A percentile compares a stretch with the other conserved stretches of the same genome.
Conservation (phyloP, 2,113 vertebrate genomes). For the Odontesthes bonariensis region DNA sequence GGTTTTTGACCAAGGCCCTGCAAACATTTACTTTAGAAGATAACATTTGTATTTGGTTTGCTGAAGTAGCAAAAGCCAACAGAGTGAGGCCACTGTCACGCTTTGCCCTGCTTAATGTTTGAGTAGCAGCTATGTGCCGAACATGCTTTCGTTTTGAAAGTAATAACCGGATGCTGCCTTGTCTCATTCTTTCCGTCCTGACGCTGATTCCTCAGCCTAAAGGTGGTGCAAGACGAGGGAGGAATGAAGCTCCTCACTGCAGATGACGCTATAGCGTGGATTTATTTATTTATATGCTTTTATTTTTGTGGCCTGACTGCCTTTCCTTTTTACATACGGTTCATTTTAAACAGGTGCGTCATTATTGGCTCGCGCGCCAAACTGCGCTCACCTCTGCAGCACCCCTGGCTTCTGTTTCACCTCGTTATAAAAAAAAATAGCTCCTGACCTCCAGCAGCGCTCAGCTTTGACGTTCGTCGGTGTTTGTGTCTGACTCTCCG, state of each 20-base stretch:
- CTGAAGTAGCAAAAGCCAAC: background rate
- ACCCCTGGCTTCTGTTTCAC: slow-evolving; percentile 26
- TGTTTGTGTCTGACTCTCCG: slow-evolving; percentile 32
- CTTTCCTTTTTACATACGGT: slow-evolving; percentile 1
- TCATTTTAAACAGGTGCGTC: slow-evolving; percentile 17
- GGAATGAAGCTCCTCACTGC: slow-evolving; percentile 73
- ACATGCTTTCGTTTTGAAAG: slow-evolving; percentile 60
- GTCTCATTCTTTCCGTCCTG: background rate
- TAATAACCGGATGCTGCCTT: background rate
- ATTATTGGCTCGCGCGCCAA: background rate
- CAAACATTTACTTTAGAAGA: background rate
- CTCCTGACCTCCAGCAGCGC: slow-evolving; percentile 32
- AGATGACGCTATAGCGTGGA: slow-evolving; percentile 79
- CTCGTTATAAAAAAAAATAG: slow-evolving; percentile 17
- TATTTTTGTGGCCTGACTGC: slow-evolving; percentile 50
- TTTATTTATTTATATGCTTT: slow-evolving; percentile 79
- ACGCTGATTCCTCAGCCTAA: slow-evolving; percentile 29
- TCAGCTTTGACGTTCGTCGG: slow-evolving; percentile 24
- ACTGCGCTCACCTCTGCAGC: background rate
- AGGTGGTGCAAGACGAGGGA: slow-evolving; percentile 79
- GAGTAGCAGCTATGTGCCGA: no score
- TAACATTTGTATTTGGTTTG: background rate
- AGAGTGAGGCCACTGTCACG: background rate
- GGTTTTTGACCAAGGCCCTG: no score
- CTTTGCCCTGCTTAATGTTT: background rate